These are phyloP conservation scores for Lasioglossum morio DNA, from an alignment of 2,888 invertebrate genomes.

Conservation along the genomic window DNA sequence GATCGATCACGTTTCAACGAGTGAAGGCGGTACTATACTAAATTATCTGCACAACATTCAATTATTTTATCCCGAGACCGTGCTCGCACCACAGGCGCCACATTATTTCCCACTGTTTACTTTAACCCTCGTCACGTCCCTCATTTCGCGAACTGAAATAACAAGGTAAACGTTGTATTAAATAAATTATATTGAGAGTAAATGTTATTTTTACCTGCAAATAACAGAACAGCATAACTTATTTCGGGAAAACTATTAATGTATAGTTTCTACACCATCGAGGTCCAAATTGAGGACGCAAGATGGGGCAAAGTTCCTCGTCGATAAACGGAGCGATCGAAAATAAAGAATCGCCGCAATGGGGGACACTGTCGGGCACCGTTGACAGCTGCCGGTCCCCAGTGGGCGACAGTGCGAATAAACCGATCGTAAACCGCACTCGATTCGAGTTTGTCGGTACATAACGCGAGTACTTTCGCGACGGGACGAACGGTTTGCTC, in stretches of 20 bases:
- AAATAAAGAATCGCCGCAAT: slow-evolving; percentile 24
- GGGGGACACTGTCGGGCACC: slow-evolving; percentile 26
- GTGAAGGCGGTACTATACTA: not conserved
- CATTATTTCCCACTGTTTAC: too few relatives aligned
- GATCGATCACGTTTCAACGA: not conserved
- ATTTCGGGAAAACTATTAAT: too few relatives aligned
- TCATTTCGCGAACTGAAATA: too few relatives aligned
- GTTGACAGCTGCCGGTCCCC: not conserved
- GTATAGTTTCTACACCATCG: too few relatives aligned
- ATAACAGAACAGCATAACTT: too few relatives aligned
- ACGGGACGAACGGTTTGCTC: not conserved
- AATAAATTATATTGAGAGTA: too few relatives aligned
- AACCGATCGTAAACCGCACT: slow-evolving; percentile 80
- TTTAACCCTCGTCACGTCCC: too few relatives aligned
- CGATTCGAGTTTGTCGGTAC: slow-evolving; percentile 78
- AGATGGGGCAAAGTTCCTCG: not conserved
- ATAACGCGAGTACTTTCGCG: slow-evolving; percentile 72
- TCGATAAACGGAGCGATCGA: slow-evolving; percentile 22
- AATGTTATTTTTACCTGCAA: too few relatives aligned
- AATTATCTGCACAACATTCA: not conserved
- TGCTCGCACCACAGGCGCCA: too few relatives aligned
- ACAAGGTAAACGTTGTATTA: too few relatives aligned
- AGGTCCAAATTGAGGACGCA: too few relatives aligned
- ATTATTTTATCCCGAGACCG: not conserved
- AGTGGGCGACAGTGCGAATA: slow-evolving; percentile 66